Conservation (phyloP, 1,140 invertebrate genomes). For the Hyphantria cunea region DNA sequence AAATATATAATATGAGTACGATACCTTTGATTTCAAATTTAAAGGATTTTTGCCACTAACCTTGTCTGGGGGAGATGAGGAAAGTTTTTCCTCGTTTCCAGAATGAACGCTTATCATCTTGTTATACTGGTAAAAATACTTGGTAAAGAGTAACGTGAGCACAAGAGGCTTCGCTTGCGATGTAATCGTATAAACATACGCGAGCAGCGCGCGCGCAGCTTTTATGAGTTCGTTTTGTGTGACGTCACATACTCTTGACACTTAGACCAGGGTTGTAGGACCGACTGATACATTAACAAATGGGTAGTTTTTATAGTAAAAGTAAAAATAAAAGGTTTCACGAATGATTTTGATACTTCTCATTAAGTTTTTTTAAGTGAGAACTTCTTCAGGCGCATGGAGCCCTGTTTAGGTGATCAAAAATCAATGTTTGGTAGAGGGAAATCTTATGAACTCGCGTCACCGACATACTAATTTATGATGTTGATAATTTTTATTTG, state of each 20-base stretch:
- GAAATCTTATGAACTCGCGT: no score
- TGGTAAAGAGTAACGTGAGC: background rate
- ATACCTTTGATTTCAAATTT: background rate
- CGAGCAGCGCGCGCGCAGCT: constrained; percentile 27
- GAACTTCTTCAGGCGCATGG: no score
- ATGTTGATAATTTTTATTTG: no score
- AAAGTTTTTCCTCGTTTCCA: constrained; percentile 31
- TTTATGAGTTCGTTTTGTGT: constrained; percentile 32
- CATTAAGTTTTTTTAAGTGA: no score
- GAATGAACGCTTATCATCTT: constrained; percentile 17
- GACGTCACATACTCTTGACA: constrained; percentile 3
- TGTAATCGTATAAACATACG: constrained; percentile 30
- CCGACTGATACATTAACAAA: no score
- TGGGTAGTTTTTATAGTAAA: no score
- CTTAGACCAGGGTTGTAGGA: background rate
- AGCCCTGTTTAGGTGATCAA: no score
- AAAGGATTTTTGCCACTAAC: constrained; percentile 23
- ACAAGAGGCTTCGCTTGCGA: constrained; percentile 4
- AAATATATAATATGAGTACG: background rate
- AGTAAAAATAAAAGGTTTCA: no score
- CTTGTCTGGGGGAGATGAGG: constrained; percentile 49
- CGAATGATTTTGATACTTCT: no score
- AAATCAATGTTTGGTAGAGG: no score
- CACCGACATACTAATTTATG: no score
- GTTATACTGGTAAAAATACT: background rate